Percentiles rank a stretch among this genome's conserved stretches.
These are phyloP conservation scores for Probaryconus sp. DNA, from an alignment of 1,140 invertebrate species.

Conservation along the genomic window DNA sequence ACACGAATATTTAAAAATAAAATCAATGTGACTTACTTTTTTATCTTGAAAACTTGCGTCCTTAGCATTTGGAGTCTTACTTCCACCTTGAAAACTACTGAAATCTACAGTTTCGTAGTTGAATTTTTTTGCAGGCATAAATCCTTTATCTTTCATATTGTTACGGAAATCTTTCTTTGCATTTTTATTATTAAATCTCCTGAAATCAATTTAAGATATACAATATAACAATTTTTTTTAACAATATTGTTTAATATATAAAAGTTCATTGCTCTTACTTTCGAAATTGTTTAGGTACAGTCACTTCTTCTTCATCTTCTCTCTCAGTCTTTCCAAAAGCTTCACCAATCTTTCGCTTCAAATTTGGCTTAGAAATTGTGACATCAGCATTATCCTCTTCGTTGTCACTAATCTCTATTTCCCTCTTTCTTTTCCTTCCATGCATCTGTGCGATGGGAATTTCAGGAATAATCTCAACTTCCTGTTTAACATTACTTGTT, in stretches of 20 bases:
- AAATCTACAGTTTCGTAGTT: slow-evolving; percentile 70
- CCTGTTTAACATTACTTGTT: neutral
- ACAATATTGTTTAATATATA: too few relatives aligned
- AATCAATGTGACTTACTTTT: slow-evolving; percentile 55
- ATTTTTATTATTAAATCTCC: slow-evolving; percentile 49
- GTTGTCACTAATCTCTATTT: slow-evolving; percentile 26
- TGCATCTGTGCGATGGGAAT: slow-evolving; percentile 63
- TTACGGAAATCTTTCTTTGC: slow-evolving; percentile 53
- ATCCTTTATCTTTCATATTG: slow-evolving; percentile 57
- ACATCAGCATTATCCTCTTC: neutral
- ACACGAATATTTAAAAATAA: slow-evolving; percentile 11
- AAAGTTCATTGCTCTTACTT: neutral
- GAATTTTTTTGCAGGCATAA: slow-evolving; percentile 65
- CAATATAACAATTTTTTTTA: slow-evolving; percentile 2
- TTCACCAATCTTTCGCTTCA: slow-evolving; percentile 66
- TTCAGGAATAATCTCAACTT: too few relatives aligned
- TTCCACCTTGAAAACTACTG: slow-evolving; percentile 72
- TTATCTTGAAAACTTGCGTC: slow-evolving; percentile 53
- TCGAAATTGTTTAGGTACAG: neutral
- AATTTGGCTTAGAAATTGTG: too few relatives aligned
- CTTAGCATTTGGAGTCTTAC: slow-evolving; percentile 35
- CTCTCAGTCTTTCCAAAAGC: neutral
- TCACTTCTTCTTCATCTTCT: neutral
- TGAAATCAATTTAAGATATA: slow-evolving; percentile 34
- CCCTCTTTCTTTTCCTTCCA: slow-evolving; percentile 66